Base-by-base conservation (phyloP, 2,888 invertebrate genomes). In the Biston betularia region DNA sequence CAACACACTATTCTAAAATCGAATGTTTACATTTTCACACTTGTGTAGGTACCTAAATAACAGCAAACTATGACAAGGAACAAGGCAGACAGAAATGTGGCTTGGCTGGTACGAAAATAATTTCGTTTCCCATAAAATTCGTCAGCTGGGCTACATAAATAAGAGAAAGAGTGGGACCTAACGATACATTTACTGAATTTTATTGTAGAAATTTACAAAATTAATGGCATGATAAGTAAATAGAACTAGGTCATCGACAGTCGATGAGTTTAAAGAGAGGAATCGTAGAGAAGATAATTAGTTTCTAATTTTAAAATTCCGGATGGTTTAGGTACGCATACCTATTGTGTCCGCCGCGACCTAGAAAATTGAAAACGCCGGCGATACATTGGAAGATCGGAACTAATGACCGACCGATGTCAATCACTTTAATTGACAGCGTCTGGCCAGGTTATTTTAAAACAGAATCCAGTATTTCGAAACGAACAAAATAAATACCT, bases 381-480 rank as follows among this genome's bases (percentile, higher is more conserved):
- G 74, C 69, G 75, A 74, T 58, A 64, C 57, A 54, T 75, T 63
- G 24, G 54, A 70, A 71, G 64, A 68, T 55, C 35, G 59, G 46
- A 62, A 78, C 83, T 92, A 92, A 92, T 89, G 92, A 91, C 89
- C 88, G 80, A 84, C 81, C 83, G 83, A 80, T 90, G 92, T 92
- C 92, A 91, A 92, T 92, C 92, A 91, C 88, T 87, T 84, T 92
- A 92, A 93, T 92, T 92, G 92, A 92, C 92, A 89, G 88, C 79
- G 82, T 83, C 87, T 84, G 86, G 82, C 73, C 55, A 74, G 58
- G 71, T 66, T 73, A 75, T 73, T 73, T 75, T 71, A 56, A 58
- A 68, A 73, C 62, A n/a, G 46, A 65, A 70, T 62, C 68, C 77
- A 80, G 82, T 86, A 84, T 87, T 86, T 80, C 61, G 82, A 81